Conservation (phyloP, 2,113 vertebrate species). For the Dasyprocta punctata region DNA sequence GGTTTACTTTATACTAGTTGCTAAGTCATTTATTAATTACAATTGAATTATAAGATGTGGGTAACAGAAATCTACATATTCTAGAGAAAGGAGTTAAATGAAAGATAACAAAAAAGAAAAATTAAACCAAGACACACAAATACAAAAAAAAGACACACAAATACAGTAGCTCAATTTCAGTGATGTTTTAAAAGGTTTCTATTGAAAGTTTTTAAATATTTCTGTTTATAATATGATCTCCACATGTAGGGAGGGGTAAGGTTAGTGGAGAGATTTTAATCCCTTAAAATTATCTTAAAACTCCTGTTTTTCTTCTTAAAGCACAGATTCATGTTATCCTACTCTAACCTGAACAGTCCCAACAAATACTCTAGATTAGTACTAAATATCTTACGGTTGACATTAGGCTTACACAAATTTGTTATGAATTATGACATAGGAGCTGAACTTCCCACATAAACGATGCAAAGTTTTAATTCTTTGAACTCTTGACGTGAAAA, state of each 20-base stretch:
- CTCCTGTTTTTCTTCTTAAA: not conserved
- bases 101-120: not conserved
- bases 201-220: not conserved
- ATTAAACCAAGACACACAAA: not conserved
- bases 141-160: not conserved
- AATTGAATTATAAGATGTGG: not conserved
- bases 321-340: not conserved
- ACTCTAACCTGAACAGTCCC: not conserved
- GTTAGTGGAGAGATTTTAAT: not conserved
- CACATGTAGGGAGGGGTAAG: not conserved
- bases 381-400: slow-evolving; percentile 9
- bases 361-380: not conserved
- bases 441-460: not conserved
- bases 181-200: slow-evolving; percentile 13
- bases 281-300: slow-evolving; percentile 4
- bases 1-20: not conserved
- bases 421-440: not conserved
- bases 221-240: not conserved
- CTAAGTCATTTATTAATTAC: slow-evolving; percentile 18
- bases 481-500: not conserved
- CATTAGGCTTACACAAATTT: not conserved
- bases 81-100: slow-evolving; percentile 27
- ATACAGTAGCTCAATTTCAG: not conserved
- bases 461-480: not conserved
- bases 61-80: not conserved